A percentile compares a stretch with the other conserved stretches of the same genome.
Evolutionary conservation across 2,113 vertebrate genomes (phyloP).

Genomic region (Australoheros scitulus): DNA sequence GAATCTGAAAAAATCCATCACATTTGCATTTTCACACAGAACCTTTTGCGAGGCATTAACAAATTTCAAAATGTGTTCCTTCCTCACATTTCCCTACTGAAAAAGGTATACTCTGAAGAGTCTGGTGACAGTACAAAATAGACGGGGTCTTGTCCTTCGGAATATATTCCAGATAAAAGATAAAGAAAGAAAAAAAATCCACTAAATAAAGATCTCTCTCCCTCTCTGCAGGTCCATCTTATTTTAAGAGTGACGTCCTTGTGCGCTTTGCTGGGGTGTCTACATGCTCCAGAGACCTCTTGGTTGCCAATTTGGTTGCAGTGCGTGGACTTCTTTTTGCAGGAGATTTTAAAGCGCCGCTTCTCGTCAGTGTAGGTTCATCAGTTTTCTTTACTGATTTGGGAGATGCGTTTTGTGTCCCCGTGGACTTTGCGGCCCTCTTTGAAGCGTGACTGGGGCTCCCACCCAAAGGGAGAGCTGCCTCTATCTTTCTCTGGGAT

Average conservation of each 20-base stretch:
- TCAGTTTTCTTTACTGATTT: conserved; percentile 53
- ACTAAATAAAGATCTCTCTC: conserved; percentile 12
- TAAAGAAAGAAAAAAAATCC: background rate
- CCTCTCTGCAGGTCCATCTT: conserved; percentile 28
- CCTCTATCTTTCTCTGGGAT: conserved; percentile 80
- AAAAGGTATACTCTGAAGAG: conserved; percentile 25
- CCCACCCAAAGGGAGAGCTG: conserved; percentile 19
- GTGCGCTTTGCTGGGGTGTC: conserved; percentile 76
- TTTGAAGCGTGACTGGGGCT: conserved; percentile 58
- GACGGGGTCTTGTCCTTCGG: conserved; percentile 42
- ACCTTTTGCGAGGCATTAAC: conserved; percentile 51
- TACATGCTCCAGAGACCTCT: conserved; percentile 65
- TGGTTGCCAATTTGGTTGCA: conserved; percentile 51
- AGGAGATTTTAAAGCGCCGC: conserved; percentile 28
- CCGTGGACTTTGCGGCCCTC: conserved; percentile 44
- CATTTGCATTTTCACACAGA: conserved; percentile 42
- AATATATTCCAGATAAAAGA: conserved; percentile 40
- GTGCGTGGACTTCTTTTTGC: conserved; percentile 63
- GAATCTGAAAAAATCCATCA: conserved; percentile 25
- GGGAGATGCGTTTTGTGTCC: background rate
- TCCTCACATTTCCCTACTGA: conserved; percentile 16
- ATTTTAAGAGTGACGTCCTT: conserved; percentile 74
- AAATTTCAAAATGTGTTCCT: conserved; percentile 33
- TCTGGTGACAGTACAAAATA: conserved; percentile 43
- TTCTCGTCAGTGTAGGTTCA: conserved; percentile 43